Base-by-base conservation (phyloP, 2,797 vertebrate genomes). In the Mareca strepera region DNA sequence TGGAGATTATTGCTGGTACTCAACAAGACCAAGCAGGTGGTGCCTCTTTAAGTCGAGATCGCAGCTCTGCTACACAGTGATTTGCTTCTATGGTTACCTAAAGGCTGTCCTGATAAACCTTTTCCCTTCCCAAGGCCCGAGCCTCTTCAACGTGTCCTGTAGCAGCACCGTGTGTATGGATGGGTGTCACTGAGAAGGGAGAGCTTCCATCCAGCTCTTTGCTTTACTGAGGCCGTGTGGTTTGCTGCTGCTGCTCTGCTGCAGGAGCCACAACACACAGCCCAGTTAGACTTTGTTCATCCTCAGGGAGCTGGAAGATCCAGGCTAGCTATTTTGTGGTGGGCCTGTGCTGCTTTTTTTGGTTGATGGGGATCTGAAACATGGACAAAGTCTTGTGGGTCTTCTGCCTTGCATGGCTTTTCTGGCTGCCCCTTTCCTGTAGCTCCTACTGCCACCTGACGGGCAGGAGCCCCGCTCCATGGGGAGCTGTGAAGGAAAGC, bases 11-110 rank as follows among this genome's bases (percentile, higher is more conserved):
- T 72, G 25, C 29, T 50, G 50, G 21, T 64, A 22, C 43, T 50
- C 6, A 0, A 17, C 25, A 58, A 37, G 11, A 73, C 17, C 0
- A 1, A 81, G 37, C 52, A 50, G n/a, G 4, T 37, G 9, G 15
- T 23, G 17, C 50, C 26, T 52, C 22, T 44, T 52, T 12, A 6
- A 59, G 26, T 28, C 15, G 15, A 59, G 16, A 44, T 41, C 7
- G 7, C 17, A 55, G 28, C 33, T 46, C 18, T 41, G 41, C 44
- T 46, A 22, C 21, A 1, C 44, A 46, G 44, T 4, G 26, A 28
- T 43, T 43, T 8, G 6, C 18, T 67, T 87, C 20, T 66, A 2
- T 29, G n/a, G 7, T 15, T 59, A 18, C 29, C 37, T 33, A 23
- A 33, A 39, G 46, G n/a, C 46, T 68, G n/a, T 46, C n/a, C 28